Conservation (phyloP, 2,888 invertebrate species). For the Eupelmus urozonus region DNA sequence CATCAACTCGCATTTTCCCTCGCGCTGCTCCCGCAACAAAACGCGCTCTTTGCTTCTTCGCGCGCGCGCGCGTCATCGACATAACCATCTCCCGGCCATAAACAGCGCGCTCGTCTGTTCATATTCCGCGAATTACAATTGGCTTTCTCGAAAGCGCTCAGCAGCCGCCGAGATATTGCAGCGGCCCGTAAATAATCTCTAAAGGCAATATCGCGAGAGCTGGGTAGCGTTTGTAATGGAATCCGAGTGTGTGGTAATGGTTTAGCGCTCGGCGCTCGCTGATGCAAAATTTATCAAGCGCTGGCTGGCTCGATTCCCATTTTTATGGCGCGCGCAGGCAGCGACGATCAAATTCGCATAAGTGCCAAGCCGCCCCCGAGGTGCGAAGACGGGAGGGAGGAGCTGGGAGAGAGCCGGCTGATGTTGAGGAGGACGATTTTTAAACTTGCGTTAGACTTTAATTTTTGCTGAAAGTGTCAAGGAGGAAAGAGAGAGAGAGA, state of each 20-base stretch:
- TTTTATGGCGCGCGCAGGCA: slow-evolving; percentile 34
- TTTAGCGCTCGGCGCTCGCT: slow-evolving; percentile 42
- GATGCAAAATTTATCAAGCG: slow-evolving; percentile 60
- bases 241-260: slow-evolving; percentile 51
- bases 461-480: slow-evolving; percentile 28
- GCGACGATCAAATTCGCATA: slow-evolving; percentile 55
- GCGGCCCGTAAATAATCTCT: slow-evolving; percentile 54
- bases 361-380: slow-evolving; percentile 43
- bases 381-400: slow-evolving; percentile 1
- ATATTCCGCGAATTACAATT: slow-evolving; percentile 27
- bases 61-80: too few relatives aligned
- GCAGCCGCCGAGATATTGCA: background rate
- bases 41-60: too few relatives aligned
- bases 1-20: too few relatives aligned
- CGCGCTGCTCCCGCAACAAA: too few relatives aligned
- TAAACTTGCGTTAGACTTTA: slow-evolving; percentile 26
- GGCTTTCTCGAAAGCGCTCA: background rate
- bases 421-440: slow-evolving; percentile 25
- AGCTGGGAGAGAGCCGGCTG: background rate
- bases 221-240: slow-evolving; percentile 49
- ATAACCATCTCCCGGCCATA: too few relatives aligned
- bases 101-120: too few relatives aligned
- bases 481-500: too few relatives aligned
- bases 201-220: slow-evolving; percentile 50
- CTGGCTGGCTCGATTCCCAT: slow-evolving; percentile 52